Base-by-base conservation (phyloP, 2,888 invertebrate genomes). In the Deilephila porcellus region DNA sequence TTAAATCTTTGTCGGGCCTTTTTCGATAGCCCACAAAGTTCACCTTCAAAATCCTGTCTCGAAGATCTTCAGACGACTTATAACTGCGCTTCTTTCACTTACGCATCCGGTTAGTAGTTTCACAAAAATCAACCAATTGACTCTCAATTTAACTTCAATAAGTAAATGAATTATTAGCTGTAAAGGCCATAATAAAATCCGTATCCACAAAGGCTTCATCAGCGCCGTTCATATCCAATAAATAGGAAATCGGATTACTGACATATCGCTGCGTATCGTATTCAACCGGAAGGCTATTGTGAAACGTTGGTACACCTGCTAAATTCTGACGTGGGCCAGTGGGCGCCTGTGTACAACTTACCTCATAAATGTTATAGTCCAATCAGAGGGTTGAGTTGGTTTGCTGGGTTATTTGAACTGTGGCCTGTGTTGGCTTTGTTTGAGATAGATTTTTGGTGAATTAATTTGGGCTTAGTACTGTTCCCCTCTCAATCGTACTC, bases 201-300 rank as follows among this genome's bases (percentile, higher is more conserved):
- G 14, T 45, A 45, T 67, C 25, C 67, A 52, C 67, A 67, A 45
- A 67, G 52, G 67, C 67, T 67, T 67, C 67, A 67, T 52, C 67
- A 52, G 20, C 45, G 25, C 52, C 5, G 56, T n/a, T 29, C 45
- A 20, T 71, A 60, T 71, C 71, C 71, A 60, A 71, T 71, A 71
- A 60, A 71, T 60, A 63, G 60, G 67, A 73, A 70, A 73, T 70
- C 53, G 67, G 67, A 73, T 73, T 67, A 64, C 25, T 37, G 59
- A 67, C 73, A 59, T 25, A 59, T 63, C 67, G 45, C 29, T 52
- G 45, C 63, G 52, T 52, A 60, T 60, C 25, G 71, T 37, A 37
- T 60, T 60, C n/a, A 20, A 20, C 67, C 67, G 67, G 67, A 67
- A 67, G 20, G 45, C 67, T 45, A 52, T 67, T 67, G 67, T 67